Percentiles rank a stretch among this genome's conserved stretches.
Conservation (phyloP, 2,113 vertebrate genomes). For the Lathamus discolor region DNA sequence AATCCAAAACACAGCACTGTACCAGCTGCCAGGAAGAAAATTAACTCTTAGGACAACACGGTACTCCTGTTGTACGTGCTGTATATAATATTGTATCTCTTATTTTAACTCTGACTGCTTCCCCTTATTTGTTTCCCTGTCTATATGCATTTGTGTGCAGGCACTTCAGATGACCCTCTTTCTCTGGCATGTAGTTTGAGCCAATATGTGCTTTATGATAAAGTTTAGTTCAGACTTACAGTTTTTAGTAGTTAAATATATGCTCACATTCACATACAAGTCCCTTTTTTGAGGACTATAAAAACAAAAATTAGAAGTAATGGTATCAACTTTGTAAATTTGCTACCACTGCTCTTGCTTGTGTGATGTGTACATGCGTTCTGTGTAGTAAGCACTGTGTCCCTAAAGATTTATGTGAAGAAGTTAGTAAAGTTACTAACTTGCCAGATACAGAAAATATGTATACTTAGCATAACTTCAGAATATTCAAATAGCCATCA, state of each 20-base stretch:
- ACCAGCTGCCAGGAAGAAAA: neutral
- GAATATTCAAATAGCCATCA: neutral
- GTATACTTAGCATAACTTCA: neutral
- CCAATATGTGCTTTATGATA: neutral
- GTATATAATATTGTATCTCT: neutral
- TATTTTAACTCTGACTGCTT: neutral
- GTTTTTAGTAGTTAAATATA: neutral
- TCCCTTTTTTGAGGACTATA: neutral
- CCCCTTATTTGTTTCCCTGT: too few relatives aligned
- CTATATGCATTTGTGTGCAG: neutral
- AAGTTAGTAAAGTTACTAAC: neutral
- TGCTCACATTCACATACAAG: neutral
- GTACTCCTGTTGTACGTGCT: neutral
- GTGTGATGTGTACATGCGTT: neutral
- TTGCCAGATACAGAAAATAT: neutral
- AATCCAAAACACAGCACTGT: neutral
- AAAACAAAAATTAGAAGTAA: neutral
- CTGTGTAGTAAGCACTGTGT: neutral
- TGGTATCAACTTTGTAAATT: neutral
- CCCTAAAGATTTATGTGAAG: neutral
- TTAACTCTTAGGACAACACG: neutral
- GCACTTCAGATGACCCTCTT: neutral
- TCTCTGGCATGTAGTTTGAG: neutral
- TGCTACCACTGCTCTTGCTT: neutral
- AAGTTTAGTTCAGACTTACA: neutral